Evolutionary conservation across 1,140 invertebrate species (phyloP).

Genomic region (Lasaia peninsularis): DNA sequence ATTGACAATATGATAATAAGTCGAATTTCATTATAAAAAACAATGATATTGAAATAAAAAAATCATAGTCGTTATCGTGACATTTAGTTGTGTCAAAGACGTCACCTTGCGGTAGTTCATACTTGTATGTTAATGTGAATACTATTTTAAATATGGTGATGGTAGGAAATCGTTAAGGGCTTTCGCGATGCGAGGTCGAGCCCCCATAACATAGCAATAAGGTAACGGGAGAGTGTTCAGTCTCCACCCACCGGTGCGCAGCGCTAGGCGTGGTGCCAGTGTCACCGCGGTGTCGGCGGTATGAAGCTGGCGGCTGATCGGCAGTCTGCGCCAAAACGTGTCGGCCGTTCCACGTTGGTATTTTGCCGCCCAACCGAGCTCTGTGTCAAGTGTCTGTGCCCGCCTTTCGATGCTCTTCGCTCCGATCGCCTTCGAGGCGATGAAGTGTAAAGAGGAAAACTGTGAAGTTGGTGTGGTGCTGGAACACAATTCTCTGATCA

Average conservation of each 20-base stretch:
- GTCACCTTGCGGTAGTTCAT: background rate
- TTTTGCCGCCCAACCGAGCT: conserved; percentile 36
- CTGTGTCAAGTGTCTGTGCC: conserved; percentile 56
- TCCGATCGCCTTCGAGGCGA: conserved; percentile 69
- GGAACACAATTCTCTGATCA: conserved; percentile 73
- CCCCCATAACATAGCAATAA: conserved; percentile 70
- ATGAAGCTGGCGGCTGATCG: conserved; percentile 53
- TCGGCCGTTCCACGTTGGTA: conserved; percentile 43
- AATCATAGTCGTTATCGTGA: background rate
- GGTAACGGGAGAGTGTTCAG: conserved; percentile 69
- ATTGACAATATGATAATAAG: no score
- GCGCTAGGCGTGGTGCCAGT: conserved; percentile 60
- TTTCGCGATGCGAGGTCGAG: conserved; percentile 64
- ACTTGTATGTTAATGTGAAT: background rate
- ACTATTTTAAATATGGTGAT: conserved; percentile 14
- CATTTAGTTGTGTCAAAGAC: background rate
- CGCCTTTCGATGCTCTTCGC: conserved; percentile 71
- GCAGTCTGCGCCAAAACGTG: conserved; percentile 61
- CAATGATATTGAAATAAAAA: background rate
- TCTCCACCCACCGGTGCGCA: conserved; percentile 61
- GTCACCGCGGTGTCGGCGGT: conserved; percentile 41
- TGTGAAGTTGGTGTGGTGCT: conserved; percentile 75
- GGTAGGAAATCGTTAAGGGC: conserved; percentile 46
- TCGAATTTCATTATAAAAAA: background rate
- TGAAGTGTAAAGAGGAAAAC: conserved; percentile 78